These are phyloP conservation scores for Microcebus jonahi DNA, from an alignment of 2,113 vertebrate genomes.

Conservation along the genomic window DNA sequence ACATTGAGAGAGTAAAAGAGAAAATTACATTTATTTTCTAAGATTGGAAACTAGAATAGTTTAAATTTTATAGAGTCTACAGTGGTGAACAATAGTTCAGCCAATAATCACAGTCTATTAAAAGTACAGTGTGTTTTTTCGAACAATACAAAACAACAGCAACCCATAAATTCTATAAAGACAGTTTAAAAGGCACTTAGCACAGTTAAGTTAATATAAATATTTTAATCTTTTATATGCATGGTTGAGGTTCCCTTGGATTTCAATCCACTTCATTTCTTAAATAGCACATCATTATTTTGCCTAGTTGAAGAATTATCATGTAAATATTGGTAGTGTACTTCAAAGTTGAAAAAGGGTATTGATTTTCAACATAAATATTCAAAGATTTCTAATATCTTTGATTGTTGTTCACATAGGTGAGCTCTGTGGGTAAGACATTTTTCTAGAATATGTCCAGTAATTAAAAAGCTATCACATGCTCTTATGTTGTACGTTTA, in stretches of 20 bases:
- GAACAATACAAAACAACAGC: slow-evolving; percentile 15
- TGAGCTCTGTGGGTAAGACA: slow-evolving; percentile 26
- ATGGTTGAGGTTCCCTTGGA: slow-evolving; percentile 63
- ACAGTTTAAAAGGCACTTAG: slow-evolving; percentile 78
- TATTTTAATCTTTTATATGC: slow-evolving; percentile 77
- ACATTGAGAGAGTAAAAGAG: background rate
- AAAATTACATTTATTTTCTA: slow-evolving; percentile 49
- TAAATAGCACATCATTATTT: slow-evolving; percentile 56
- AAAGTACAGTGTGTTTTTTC: slow-evolving; percentile 36
- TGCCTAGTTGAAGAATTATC: slow-evolving; percentile 50
- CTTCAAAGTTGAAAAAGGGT: slow-evolving; percentile 43
- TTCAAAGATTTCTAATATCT: slow-evolving; percentile 61
- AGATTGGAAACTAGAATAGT: slow-evolving; percentile 27
- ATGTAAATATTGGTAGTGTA: slow-evolving; percentile 55
- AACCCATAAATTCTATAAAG: slow-evolving; percentile 68
- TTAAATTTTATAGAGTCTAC: slow-evolving; percentile 54
- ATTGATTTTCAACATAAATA: slow-evolving; percentile 52
- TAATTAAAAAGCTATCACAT: slow-evolving; percentile 53
- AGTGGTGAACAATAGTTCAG: slow-evolving; percentile 23
- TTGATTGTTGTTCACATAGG: slow-evolving; percentile 56
- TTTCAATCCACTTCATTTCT: slow-evolving; percentile 54
- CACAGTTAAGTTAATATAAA: slow-evolving; percentile 75
- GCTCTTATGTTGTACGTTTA: slow-evolving; percentile 35
- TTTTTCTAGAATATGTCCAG: background rate
- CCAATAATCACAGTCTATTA: background rate